Base-by-base conservation (phyloP, 30 jellyfish, hydroid and myxozoan species). In the Pseudorhiza aurosa region DNA sequence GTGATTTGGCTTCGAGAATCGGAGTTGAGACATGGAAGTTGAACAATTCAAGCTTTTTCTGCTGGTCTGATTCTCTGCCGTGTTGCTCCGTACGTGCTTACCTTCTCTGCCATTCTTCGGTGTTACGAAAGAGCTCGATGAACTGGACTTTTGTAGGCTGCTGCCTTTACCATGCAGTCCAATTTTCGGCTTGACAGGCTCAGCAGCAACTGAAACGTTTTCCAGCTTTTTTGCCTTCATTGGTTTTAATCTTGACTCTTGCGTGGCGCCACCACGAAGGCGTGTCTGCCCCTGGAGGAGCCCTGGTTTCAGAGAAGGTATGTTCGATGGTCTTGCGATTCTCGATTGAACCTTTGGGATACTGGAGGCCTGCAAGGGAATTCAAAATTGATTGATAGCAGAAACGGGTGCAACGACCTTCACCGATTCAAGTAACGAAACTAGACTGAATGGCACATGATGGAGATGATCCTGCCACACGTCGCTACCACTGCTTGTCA, bases 201-300 rank as follows among this genome's bases (percentile, higher is more conserved):
- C 67, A 15, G 1, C 2, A 7, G 36, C 36, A 3, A 30, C 15
- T 37, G 84, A 18, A 4, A 65, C 65, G 8, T 26, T 80, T 24
- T 35, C 58, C 19, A 72, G 17, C 50, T 80, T 70, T 24, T 57
- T 40, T 1, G 65, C 91, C 56, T 80, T 80, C 91, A 80, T 44
- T 36, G 91, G 91, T 35, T 80, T 80, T 1, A 80, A 60, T 39
- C 53, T 80, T n/a, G 91, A 80, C 8, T 80, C 91, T 29, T 53
- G 76, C 12, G 72, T 29, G 19, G 65, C 26, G 18, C 76, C 75
- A 11, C 69, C 68, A 0, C 91, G 73, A 19, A 56, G 72, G 31
- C 71, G 71, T 0, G 79, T 21, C 56, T 80, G 82, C 46, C 65
- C 90, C 21, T 59, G 47, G n/a, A 65, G 72, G 24, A 65, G 57